A percentile compares a stretch with the other conserved stretches of the same genome.
These are phyloP conservation scores for Peromyscus nudipes DNA, from an alignment of 2,797 vertebrate species.

Conservation along the genomic window DNA sequence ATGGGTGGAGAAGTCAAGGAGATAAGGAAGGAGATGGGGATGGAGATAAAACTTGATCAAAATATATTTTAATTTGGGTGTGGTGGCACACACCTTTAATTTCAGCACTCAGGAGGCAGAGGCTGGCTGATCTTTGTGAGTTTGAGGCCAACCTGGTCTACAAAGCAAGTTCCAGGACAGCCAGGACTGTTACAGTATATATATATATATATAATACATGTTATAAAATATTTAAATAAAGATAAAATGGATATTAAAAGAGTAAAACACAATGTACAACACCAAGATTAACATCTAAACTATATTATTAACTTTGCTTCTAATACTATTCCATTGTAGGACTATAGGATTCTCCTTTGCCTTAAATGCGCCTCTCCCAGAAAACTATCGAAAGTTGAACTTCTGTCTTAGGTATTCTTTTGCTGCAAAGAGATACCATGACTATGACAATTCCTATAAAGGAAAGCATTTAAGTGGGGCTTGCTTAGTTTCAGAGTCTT, in stretches of 20 bases:
- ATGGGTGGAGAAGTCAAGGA: not conserved
- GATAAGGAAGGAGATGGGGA: not conserved
- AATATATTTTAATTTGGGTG: not conserved
- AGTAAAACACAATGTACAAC: not conserved
- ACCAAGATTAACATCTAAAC: not conserved
- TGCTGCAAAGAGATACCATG: not conserved
- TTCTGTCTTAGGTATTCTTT: not conserved
- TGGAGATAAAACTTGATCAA: not conserved
- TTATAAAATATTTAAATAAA: not conserved
- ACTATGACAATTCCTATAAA: too few species aligned
- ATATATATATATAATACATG: too few species aligned
- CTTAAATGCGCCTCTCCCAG: not conserved
- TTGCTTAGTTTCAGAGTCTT: too few species aligned
- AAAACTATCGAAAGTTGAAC: not conserved
- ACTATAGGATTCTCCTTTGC: not conserved
- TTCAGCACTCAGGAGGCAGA: too few species aligned
- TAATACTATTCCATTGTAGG: not conserved
- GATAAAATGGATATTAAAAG: not conserved
- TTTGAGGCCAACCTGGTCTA: too few species aligned
- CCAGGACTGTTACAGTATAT: too few species aligned
- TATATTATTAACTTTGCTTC: not conserved
- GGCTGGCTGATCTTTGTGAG: too few species aligned
- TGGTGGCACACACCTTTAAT: too few species aligned
- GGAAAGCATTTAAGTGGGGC: too few species aligned
- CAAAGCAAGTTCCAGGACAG: too few species aligned